phyloP scores from a whole-genome alignment of 1,140 invertebrate genomes.

The Coptotermes formosanus region DNA sequence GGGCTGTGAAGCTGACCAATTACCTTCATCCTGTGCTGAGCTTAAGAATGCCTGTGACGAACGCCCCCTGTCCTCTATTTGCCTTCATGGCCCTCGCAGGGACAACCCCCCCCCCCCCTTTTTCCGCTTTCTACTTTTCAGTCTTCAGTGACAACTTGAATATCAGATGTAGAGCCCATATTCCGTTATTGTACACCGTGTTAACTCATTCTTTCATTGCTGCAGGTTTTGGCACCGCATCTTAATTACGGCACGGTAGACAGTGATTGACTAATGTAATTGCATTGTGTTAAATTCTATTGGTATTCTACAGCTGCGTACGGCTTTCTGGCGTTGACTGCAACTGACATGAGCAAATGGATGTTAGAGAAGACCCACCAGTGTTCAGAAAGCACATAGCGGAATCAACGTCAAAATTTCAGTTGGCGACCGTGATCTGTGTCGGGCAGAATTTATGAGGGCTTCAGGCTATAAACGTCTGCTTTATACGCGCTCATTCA shows the following conservation, averaged over 20 bases:
- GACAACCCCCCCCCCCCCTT: too few species aligned
- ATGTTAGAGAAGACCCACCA: not conserved
- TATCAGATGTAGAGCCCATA: too few species aligned
- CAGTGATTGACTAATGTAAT: constrained; percentile 11
- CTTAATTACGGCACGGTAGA: not conserved
- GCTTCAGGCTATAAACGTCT: not conserved
- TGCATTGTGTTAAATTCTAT: not conserved
- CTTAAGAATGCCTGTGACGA: too few species aligned
- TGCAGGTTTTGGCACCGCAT: not conserved
- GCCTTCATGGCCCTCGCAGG: too few species aligned
- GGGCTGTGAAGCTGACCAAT: too few species aligned
- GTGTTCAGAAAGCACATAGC: not conserved
- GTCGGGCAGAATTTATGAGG: not conserved
- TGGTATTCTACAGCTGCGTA: not conserved
- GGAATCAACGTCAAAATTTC: not conserved
- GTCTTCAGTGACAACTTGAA: too few species aligned
- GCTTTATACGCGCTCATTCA: too few species aligned
- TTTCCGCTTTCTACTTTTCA: too few species aligned
- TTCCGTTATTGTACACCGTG: not conserved
- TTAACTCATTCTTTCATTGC: not conserved
- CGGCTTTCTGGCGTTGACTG: not conserved
- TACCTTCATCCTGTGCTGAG: too few species aligned
- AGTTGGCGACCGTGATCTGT: not conserved
- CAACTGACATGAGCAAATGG: not conserved
- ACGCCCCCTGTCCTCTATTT: too few species aligned